Evolutionary conservation across 2,113 vertebrate species (phyloP), one percentile per base, ranked within the genome.

Genomic region (Oplegnathus fasciatus): DNA sequence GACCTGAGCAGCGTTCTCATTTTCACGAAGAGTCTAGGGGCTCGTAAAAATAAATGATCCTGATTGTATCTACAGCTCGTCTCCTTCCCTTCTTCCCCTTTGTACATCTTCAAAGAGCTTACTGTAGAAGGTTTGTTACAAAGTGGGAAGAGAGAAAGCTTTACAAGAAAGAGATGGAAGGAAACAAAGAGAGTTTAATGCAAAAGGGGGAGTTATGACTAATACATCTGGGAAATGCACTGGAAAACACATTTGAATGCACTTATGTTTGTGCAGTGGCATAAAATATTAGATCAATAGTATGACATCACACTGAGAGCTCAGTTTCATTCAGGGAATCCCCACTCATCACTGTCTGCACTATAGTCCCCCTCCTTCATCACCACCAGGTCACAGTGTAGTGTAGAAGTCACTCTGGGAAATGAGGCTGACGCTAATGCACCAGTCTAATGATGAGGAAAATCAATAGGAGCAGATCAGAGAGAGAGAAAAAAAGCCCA

Each of bases 271-370:
- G n/a, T 64, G 20, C 18, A 22, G 1, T 20, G 34, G 44, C 17
- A 55, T 57, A 14, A 52, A 80, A 57, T 65, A 42, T 55, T 28
- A 28, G 60, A 71, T 91, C 67, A 52, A 69, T 86, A 60, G 54
- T 18, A 74, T 90, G 82, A 84, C 86, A 84, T 90, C 85, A 91
- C 52, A 75, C 14, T 22, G 18, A 67, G 44, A 73, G 77, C 30
- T 80, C 76, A 26, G 50, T 86, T 91, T 88, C 90, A 88, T 89
- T 89, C 60, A 87, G 86, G 88, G 93, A 90, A 92, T 87, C 81
- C 85, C 86, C 82, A 37, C 57, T 73, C 71, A 64, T 86, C 54
- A n/a, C 28, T 46, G 15, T 58, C 30, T 34, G 54, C 37, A 40
- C 70, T 32, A n/a, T n/a, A 5, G 14, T 60, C 28, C 22, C 37